phyloP scores from a whole-genome alignment of 2,113 vertebrate genomes.

The Dicaeum eximium region DNA sequence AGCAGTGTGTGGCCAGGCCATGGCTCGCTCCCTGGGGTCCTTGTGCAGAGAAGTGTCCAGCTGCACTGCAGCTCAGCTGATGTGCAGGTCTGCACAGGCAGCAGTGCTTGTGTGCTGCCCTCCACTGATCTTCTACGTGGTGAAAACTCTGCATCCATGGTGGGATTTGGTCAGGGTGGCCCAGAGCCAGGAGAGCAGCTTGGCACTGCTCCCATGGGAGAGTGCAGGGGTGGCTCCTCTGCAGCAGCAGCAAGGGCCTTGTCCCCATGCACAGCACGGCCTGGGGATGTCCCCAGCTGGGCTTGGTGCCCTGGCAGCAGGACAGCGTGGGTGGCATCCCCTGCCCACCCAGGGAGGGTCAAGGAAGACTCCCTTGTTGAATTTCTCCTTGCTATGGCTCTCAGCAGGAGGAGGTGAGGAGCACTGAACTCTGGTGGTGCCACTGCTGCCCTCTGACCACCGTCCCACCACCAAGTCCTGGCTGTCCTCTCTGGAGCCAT shows the following conservation, averaged over 20 bases:
- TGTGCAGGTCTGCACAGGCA: neutral
- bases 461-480: accelerated
- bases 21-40: neutral
- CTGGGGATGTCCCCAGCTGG: neutral
- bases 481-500: neutral
- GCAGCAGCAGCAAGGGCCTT: neutral
- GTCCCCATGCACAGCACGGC: accelerated
- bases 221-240: neutral
- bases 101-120: conserved; percentile 1
- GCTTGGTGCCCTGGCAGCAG: neutral
- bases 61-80: neutral
- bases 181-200: neutral
- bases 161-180: neutral
- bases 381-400: neutral
- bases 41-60: neutral
- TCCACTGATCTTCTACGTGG: neutral
- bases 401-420: neutral
- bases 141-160: neutral
- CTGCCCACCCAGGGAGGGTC: neutral
- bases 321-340: neutral
- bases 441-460: neutral
- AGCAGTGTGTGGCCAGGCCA: neutral
- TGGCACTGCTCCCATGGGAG: accelerated
- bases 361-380: neutral
- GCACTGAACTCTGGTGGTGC: neutral